Evolutionary conservation across 1,140 invertebrate genomes (phyloP).

Genomic region (Hirudo medicinalis): DNA sequence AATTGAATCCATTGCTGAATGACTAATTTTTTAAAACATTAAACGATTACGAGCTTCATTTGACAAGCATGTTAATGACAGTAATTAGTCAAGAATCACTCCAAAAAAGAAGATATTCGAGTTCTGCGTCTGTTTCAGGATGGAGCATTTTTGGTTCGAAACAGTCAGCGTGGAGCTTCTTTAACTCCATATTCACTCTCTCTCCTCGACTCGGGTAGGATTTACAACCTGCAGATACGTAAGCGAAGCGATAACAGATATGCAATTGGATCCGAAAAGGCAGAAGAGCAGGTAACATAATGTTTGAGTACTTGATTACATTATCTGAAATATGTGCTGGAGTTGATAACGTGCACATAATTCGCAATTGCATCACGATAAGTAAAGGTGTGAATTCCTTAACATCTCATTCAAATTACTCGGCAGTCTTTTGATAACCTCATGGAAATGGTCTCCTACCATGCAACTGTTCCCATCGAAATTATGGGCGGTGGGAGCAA

Average conservation of each 20-base stretch:
- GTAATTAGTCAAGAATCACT: too few relatives aligned
- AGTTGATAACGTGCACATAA: background rate
- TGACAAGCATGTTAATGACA: too few relatives aligned
- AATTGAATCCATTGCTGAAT: too few relatives aligned
- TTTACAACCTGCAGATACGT: constrained; percentile 32
- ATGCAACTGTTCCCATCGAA: background rate
- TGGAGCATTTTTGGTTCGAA: constrained; percentile 29
- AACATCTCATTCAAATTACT: background rate
- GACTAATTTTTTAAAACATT: too few relatives aligned
- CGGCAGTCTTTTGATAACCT: background rate
- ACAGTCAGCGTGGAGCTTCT: constrained; percentile 28
- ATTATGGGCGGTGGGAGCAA: background rate
- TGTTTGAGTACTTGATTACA: background rate
- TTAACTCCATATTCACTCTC: constrained; percentile 30
- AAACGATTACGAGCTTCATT: too few relatives aligned
- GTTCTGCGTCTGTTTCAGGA: constrained; percentile 9
- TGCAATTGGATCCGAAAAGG: constrained; percentile 32
- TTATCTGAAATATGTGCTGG: background rate
- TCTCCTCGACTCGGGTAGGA: constrained; percentile 25
- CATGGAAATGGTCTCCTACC: background rate
- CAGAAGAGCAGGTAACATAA: constrained; percentile 29
- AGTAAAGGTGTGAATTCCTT: background rate
- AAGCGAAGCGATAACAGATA: constrained; percentile 26
- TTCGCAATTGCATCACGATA: background rate
- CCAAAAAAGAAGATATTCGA: too few relatives aligned